Evolutionary conservation across 2,113 vertebrate genomes (phyloP).

Genomic region (Potamarius usumacintae): DNA sequence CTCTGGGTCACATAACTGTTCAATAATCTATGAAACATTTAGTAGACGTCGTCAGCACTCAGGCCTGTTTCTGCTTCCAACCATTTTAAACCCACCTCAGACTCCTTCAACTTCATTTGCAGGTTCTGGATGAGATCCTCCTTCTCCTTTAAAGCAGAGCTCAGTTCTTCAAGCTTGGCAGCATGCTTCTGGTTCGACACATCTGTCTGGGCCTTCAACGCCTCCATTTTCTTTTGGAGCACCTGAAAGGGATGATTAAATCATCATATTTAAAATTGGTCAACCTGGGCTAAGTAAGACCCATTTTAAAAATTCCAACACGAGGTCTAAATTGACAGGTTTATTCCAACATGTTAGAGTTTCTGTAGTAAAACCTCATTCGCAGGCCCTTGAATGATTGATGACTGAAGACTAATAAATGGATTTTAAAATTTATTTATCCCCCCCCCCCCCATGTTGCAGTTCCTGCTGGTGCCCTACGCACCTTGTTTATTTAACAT

Average conservation of each 20-base stretch:
- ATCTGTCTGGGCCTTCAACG: slow-evolving; percentile 55
- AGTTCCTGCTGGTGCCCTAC: not conserved
- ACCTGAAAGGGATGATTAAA: slow-evolving; percentile 21
- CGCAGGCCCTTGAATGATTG: no score
- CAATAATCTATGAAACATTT: not conserved
- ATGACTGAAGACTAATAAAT: no score
- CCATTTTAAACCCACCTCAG: slow-evolving; percentile 57
- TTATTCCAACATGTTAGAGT: not conserved
- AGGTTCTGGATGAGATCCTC: slow-evolving; percentile 67
- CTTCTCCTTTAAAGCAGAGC: slow-evolving; percentile 69
- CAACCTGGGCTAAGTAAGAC: not conserved
- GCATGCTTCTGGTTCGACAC: slow-evolving; percentile 66
- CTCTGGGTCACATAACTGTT: not conserved
- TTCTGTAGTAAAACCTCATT: not conserved
- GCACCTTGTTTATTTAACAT: not conserved
- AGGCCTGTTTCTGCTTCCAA: not conserved
- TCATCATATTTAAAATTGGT: not conserved
- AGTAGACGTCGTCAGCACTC: not conserved
- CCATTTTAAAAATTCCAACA: not conserved
- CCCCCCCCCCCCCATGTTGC: not conserved
- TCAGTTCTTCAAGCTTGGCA: slow-evolving; percentile 63
- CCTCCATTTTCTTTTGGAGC: slow-evolving; percentile 23
- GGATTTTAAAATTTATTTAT: no score
- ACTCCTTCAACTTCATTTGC: slow-evolving; percentile 53
- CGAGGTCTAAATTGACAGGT: not conserved